Evolutionary conservation across 1,140 invertebrate genomes (phyloP).

Genomic region (Calycopis cecrops): DNA sequence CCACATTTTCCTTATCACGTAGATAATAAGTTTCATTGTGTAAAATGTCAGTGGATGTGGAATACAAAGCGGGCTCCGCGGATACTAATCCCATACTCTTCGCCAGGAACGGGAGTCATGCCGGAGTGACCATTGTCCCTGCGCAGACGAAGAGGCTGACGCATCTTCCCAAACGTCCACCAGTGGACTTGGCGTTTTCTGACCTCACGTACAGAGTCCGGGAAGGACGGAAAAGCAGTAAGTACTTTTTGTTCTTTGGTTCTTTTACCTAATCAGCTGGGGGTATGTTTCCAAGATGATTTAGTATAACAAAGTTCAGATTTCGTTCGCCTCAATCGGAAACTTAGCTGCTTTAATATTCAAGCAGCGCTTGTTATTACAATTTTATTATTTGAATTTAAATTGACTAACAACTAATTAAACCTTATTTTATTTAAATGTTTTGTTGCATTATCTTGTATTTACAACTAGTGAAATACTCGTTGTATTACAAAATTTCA

Average conservation of each 20-base stretch:
- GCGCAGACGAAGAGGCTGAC: slow-evolving; percentile 85
- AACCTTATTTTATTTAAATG: too few relatives aligned
- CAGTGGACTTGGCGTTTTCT: slow-evolving; percentile 91
- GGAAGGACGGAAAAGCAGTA: slow-evolving; percentile 86
- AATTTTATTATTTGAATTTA: too few relatives aligned
- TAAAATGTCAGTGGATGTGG: slow-evolving; percentile 63
- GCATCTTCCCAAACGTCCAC: slow-evolving; percentile 88
- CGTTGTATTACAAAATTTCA: too few relatives aligned
- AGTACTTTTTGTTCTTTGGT: slow-evolving; percentile 67
- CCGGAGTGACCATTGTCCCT: slow-evolving; percentile 79
- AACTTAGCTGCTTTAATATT: too few relatives aligned
- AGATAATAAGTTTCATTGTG: slow-evolving; percentile 43
- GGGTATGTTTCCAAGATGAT: too few relatives aligned
- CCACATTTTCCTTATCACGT: slow-evolving; percentile 51
- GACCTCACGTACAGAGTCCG: slow-evolving; percentile 90
- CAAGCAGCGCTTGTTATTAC: too few relatives aligned
- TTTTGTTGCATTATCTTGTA: too few relatives aligned
- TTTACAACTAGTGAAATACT: too few relatives aligned
- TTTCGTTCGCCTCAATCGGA: too few relatives aligned
- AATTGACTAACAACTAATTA: too few relatives aligned
- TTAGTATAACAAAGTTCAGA: too few relatives aligned
- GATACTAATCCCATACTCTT: slow-evolving; percentile 60
- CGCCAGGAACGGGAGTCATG: slow-evolving; percentile 73
- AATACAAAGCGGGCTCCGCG: slow-evolving; percentile 37
- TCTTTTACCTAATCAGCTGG: too few relatives aligned